Conservation (phyloP, 2,797 vertebrate species). For the Gastrophryne carolinensis region DNA sequence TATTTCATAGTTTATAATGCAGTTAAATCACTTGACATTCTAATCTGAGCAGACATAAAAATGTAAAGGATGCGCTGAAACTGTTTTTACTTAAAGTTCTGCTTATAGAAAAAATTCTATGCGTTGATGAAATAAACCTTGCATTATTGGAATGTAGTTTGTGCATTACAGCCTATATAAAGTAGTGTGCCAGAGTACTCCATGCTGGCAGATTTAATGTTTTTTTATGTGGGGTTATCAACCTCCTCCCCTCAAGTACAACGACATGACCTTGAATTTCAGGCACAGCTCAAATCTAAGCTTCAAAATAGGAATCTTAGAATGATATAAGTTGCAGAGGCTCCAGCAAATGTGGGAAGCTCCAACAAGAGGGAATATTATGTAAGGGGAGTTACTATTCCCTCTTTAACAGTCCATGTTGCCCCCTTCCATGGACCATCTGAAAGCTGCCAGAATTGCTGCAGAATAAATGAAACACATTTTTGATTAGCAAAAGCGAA, state of each 20-base stretch:
- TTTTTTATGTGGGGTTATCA: slow-evolving; percentile 6
- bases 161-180: slow-evolving; percentile 26
- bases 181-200: slow-evolving; percentile 12
- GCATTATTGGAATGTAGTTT: slow-evolving; percentile 27
- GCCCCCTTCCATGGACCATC: too few relatives aligned
- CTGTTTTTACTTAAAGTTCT: slow-evolving; percentile 44
- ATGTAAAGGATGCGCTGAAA: slow-evolving; percentile 37
- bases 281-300: neutral
- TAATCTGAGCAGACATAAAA: slow-evolving; percentile 48
- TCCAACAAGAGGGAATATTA: too few relatives aligned
- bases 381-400: too few relatives aligned
- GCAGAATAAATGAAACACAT: too few relatives aligned
- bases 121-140: slow-evolving; percentile 4
- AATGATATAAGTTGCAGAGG: too few relatives aligned
- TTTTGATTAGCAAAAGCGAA: too few relatives aligned
- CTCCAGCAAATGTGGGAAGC: too few relatives aligned
- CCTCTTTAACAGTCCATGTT: too few relatives aligned
- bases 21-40: slow-evolving; percentile 52
- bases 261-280: neutral
- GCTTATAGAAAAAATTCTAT: slow-evolving; percentile 24
- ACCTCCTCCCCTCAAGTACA: neutral
- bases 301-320: too few relatives aligned
- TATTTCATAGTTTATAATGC: slow-evolving; percentile 51
- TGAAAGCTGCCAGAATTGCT: too few relatives aligned
- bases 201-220: neutral